These are phyloP conservation scores for Dipus sagitta DNA, from an alignment of 2,797 vertebrate species.

Conservation along the genomic window DNA sequence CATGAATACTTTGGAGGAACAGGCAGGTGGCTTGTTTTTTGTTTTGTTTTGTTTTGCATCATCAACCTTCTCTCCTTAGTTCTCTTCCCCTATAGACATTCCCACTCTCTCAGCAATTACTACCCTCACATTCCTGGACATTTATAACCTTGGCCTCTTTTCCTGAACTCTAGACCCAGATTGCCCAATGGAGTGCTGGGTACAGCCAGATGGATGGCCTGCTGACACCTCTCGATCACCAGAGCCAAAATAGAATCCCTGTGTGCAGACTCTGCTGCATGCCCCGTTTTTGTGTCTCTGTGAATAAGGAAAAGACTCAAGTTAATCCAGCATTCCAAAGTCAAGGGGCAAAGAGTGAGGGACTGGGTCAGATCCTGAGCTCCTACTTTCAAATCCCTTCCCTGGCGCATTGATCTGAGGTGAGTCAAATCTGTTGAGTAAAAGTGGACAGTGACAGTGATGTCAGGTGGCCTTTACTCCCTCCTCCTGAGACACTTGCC, in stretches of 20 bases:
- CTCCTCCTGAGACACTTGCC: too few species aligned
- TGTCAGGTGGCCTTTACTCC: neutral
- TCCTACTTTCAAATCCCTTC: neutral
- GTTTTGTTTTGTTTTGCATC: neutral
- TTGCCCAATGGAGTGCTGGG: conserved; percentile 49
- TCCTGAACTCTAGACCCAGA: conserved; percentile 57
- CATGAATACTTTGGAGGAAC: neutral
- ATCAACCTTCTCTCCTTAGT: neutral
- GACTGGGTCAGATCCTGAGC: neutral
- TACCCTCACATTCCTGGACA: neutral
- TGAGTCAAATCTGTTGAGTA: neutral
- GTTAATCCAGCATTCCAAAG: neutral
- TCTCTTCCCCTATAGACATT: neutral
- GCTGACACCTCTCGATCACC: neutral
- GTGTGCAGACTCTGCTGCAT: neutral
- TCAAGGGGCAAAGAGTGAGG: neutral
- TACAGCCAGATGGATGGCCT: conserved; percentile 44
- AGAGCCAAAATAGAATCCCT: conserved; percentile 18
- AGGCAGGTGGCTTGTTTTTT: neutral
- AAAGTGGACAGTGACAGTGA: rapidly evolving
- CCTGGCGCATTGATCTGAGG: neutral
- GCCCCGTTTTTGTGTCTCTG: neutral
- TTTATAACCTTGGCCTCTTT: conserved; percentile 57
- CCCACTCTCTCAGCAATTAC: neutral
- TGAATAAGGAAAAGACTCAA: neutral